Evolutionary conservation across 2,888 invertebrate species (phyloP), one percentile per base, ranked within the genome.

Genomic region (Dryobotodes eremita): DNA sequence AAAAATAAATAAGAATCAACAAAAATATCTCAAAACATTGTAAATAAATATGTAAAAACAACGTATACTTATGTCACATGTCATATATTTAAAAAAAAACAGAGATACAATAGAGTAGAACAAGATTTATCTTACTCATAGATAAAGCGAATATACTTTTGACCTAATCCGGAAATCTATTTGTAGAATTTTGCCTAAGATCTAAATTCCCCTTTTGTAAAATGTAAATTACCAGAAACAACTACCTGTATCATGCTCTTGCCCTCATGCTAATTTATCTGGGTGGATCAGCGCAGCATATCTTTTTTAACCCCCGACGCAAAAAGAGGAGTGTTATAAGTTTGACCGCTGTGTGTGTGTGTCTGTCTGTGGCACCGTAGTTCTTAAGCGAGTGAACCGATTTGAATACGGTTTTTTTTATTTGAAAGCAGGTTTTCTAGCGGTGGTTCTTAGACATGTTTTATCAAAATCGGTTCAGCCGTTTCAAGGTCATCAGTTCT

Each of bases 21-120:
- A 84, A 78, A 80, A 78, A 79, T 61, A 73, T 50, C 57, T 86
- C 84, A 85, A 85, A 62, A 86, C 84, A 85, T 85, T 68, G 59
- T 74, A 65, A 55, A 55, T 74, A 65, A 55, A 55, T 57, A 72
- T 26, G 71, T 75, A 79, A 79, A 20, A 74, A 46, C 48, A 68
- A 62, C 8, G 66, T 71, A 61, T 50, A 55, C 31, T 20, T 53
- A 83, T 48, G 79, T 71, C 84, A 82, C 36, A 74, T 81, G 77
- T 73, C 36, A 77, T 23, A n/a, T 36, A 65, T 31, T 80, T 81
- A 36, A 36, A 36, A 36, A 36, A 36, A 36, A 77, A 11, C n/a
- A 36, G 4, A 20, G 8, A 46, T 23, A 17, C 46, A 31, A 55
- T 53, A 74, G 23, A 74, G 23, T 72, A 72, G 13, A 53, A 72